Base-by-base conservation (phyloP, 2,113 vertebrate genomes). In the Pelodiscus sinensis region DNA sequence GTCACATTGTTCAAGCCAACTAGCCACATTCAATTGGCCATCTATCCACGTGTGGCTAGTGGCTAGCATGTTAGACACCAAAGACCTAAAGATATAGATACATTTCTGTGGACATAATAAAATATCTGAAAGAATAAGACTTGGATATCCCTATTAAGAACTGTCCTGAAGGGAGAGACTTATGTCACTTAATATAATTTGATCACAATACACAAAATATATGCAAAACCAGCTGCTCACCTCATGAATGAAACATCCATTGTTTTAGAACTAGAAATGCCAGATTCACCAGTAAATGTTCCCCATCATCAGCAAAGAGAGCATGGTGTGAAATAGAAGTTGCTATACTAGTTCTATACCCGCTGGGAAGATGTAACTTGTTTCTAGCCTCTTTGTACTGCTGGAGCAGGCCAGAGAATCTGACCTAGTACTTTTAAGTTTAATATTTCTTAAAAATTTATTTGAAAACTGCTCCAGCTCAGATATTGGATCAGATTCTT, bases 261-360 rank as follows among this genome's bases (percentile, higher is more conserved):
- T 75, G 78, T 96, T 90, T 71, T 77, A 92, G 75, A 38, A 12
- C 44, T 93, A 22, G 88, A 96, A 86, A 95, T 24, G 90, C 38
- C 14, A 73, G 22, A 51, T 92, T 88, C 75, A 91, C 58, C 92
- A 93, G 51, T 91, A 94, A 86, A 92, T 93, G 86, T 86, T 96
- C 75, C 50, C 79, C 82, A 62, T 83, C 56, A 8, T 35, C 21
- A 75, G 35, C 19, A 44, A 24, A 22, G n/a, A 71, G 68, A 71
- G 19, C 18, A 19, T 18, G 10, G 3, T 75, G 71, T 44, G 22
- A 44, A 24, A 73, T 6, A 75, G 10, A 11, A 75, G 35, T 11
- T 44, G 71, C 4, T 75, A 44, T 38, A 44, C 9, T 44, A 25
- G 21, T 21, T 68, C 21, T 44, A 75, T 10, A 24, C 35, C 6